Evolutionary conservation across 2,797 vertebrate genomes (phyloP).

Genomic region (Ciconia nigra): DNA sequence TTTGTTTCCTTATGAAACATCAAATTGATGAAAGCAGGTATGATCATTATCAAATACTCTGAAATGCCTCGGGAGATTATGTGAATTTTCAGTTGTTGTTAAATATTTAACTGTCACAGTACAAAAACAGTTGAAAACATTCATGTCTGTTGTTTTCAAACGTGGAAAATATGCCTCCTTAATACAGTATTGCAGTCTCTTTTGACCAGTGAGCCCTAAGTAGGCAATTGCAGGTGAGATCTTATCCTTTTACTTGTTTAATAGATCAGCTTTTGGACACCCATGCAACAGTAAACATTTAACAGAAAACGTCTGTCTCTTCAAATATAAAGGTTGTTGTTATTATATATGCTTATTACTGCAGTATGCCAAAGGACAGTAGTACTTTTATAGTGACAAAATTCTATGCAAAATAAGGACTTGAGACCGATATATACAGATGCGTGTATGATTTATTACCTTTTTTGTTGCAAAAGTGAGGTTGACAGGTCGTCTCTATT

Average conservation of each 20-base stretch:
- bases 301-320: constrained; percentile 13
- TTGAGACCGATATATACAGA: not conserved
- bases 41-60: not conserved
- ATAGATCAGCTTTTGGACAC: not conserved
- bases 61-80: not conserved
- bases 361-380: not conserved
- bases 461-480: not conserved
- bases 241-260: not conserved
- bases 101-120: not conserved
- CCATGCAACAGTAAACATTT: not conserved
- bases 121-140: not conserved
- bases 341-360: not conserved
- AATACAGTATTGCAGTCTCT: not conserved
- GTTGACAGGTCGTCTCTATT: not conserved
- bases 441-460: not conserved
- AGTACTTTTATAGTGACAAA: not conserved
- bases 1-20: not conserved
- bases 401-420: not conserved
- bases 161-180: not conserved
- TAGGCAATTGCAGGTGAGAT: not conserved
- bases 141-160: not conserved
- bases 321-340: not conserved
- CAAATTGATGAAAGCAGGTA: not conserved
- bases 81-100: not conserved
- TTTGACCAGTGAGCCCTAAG: not conserved